A percentile compares a stretch with the other conserved stretches of the same genome.
Evolutionary conservation across 2,113 vertebrate genomes (phyloP).

Genomic region (Penelope pileata): DNA sequence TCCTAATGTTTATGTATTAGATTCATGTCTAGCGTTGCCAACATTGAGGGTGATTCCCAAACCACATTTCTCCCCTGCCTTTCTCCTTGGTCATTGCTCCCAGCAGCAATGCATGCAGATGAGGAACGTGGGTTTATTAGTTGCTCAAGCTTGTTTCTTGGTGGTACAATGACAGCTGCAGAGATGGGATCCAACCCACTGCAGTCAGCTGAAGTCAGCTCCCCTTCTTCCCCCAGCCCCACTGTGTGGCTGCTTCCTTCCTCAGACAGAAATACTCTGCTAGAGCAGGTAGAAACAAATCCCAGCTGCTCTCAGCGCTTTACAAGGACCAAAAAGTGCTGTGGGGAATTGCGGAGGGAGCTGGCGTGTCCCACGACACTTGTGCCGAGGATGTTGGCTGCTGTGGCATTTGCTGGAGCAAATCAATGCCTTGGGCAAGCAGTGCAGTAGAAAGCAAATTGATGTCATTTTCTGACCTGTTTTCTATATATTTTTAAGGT

Average conservation of each 20-base stretch:
- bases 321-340: not conserved
- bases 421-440: not conserved
- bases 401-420: not conserved
- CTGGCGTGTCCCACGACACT: not conserved
- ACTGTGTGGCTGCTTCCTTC: not conserved
- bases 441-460: not conserved
- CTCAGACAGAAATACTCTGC: not conserved
- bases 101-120: fast-evolving
- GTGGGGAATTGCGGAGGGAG: not conserved
- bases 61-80: fast-evolving
- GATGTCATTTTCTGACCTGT: conserved; percentile 24
- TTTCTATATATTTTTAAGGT: not conserved
- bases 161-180: not conserved
- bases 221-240: not conserved
- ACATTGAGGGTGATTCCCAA: fast-evolving
- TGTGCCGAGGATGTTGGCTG: not conserved
- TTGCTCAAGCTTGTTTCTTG: fast-evolving
- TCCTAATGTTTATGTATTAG: fast-evolving
- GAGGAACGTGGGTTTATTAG: not conserved
- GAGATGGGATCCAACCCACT: fast-evolving
- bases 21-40: fast-evolving
- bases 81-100: too few relatives aligned
- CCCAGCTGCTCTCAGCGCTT: fast-evolving
- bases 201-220: not conserved
- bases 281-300: not conserved